Conservation (phyloP, 1,140 invertebrate genomes). For the Hylaeus volcanicus region DNA sequence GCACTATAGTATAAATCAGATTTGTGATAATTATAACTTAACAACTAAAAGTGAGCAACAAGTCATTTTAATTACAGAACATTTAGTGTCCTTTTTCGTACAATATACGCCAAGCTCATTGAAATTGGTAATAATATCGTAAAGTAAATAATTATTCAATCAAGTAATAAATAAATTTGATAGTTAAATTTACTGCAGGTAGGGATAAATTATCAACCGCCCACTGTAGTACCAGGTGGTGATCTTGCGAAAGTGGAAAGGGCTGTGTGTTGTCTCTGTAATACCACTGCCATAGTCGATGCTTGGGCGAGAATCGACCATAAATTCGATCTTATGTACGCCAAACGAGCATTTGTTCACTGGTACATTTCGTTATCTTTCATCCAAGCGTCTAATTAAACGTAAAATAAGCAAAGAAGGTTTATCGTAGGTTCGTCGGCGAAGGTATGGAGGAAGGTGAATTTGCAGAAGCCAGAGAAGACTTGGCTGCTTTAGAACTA, state of each 20-base stretch:
- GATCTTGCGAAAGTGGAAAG: slow-evolving; percentile 84
- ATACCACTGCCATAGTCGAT: slow-evolving; percentile 89
- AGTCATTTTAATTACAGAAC: too few species aligned
- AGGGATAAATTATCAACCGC: slow-evolving; percentile 88
- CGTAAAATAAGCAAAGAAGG: too few species aligned
- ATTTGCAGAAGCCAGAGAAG: slow-evolving; percentile 88
- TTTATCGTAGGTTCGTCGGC: slow-evolving; percentile 80
- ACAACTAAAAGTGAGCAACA: too few species aligned
- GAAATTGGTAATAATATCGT: too few species aligned
- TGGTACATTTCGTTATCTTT: slow-evolving; percentile 80
- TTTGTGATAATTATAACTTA: too few species aligned
- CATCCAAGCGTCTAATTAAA: neutral
- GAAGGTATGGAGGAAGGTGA: slow-evolving; percentile 92
- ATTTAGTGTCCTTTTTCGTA: too few species aligned
- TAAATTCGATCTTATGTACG: slow-evolving; percentile 89
- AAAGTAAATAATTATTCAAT: neutral
- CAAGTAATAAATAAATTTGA: neutral
- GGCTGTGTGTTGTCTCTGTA: slow-evolving; percentile 89
- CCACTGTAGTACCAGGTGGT: slow-evolving; percentile 87
- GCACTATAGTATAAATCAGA: too few species aligned
- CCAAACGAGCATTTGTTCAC: slow-evolving; percentile 89
- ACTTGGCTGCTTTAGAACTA: slow-evolving; percentile 87
- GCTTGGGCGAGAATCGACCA: slow-evolving; percentile 87
- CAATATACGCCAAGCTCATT: too few species aligned
- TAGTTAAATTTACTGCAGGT: slow-evolving; percentile 70